phyloP scores from a whole-genome alignment of 1,140 invertebrate genomes.

The Diachasma alloeum region DNA sequence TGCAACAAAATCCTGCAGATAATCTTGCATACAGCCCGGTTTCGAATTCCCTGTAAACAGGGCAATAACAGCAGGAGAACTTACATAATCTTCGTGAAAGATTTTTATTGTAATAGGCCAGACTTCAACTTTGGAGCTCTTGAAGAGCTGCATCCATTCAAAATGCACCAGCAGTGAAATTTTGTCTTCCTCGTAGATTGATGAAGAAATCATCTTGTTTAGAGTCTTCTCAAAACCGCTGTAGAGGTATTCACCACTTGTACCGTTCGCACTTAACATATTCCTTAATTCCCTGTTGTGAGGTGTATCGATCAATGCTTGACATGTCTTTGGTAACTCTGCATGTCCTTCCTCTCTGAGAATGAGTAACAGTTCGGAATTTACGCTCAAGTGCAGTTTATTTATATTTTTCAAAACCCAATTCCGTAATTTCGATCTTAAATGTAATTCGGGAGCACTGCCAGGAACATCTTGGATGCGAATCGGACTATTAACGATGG shows the following conservation, averaged over 20 bases:
- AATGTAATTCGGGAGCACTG: neutral
- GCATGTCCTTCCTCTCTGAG: neutral
- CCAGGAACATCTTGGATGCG: no score
- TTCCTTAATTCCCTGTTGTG: neutral
- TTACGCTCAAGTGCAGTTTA: neutral
- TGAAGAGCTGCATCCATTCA: constrained; percentile 12
- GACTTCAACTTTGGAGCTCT: neutral
- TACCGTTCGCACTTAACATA: neutral
- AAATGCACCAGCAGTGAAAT: no score
- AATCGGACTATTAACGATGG: no score
- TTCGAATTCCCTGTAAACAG: constrained; percentile 33
- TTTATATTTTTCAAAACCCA: neutral
- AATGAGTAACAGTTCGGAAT: neutral
- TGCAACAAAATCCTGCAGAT: constrained; percentile 30
- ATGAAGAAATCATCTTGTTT: neutral
- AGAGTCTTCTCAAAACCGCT: constrained; percentile 9
- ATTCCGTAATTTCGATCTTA: neutral
- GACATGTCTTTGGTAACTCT: neutral
- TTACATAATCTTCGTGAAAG: constrained; percentile 12
- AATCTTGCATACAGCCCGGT: constrained; percentile 24
- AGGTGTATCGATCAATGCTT: constrained; percentile 5
- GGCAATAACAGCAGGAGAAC: constrained; percentile 28
- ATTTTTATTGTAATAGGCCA: constrained; percentile 20
- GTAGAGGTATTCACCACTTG: constrained; percentile 7
- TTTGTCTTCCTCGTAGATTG: neutral